phyloP scores from a whole-genome alignment of 2,888 invertebrate genomes.

The Euphydryas editha region DNA sequence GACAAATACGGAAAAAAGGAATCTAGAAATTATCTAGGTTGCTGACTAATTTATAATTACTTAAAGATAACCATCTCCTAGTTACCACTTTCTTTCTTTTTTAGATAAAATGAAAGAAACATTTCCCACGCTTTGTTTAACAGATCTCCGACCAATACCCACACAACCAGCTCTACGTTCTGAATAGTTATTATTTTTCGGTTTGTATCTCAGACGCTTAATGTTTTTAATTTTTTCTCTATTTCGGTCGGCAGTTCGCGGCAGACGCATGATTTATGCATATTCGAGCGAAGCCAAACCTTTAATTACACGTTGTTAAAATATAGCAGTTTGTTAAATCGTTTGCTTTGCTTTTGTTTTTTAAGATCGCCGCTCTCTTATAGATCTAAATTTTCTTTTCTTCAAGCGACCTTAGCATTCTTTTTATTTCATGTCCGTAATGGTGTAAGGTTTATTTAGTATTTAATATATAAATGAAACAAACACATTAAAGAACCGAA shows the following conservation, averaged over 20 bases:
- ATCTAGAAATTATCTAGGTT: not conserved
- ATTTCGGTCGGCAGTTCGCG: slow-evolving; percentile 82
- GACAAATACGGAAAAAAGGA: not conserved
- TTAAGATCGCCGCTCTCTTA: slow-evolving; percentile 73
- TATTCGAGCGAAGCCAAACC: slow-evolving; percentile 81
- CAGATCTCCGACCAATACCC: slow-evolving; percentile 37
- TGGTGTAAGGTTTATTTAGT: not conserved
- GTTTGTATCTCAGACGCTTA: slow-evolving; percentile 67
- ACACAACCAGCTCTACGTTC: slow-evolving; percentile 43
- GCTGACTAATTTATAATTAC: not conserved
- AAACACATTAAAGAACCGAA: no score
- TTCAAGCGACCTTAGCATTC: slow-evolving; percentile 11
- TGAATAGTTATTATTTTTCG: slow-evolving; percentile 55
- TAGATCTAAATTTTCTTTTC: slow-evolving; percentile 63
- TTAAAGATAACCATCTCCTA: slow-evolving; percentile 10
- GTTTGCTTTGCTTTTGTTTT: slow-evolving; percentile 78
- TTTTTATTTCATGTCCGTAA: slow-evolving; percentile 11
- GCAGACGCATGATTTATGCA: slow-evolving; percentile 83
- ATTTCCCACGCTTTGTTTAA: slow-evolving; percentile 34
- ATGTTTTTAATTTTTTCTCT: slow-evolving; percentile 83
- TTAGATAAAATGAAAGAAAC: slow-evolving; percentile 17
- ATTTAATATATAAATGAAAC: not conserved
- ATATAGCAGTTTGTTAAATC: slow-evolving; percentile 84
- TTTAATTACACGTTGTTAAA: slow-evolving; percentile 84
- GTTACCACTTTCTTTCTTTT: slow-evolving; percentile 16